Evolutionary conservation across 2,797 vertebrate genomes (phyloP).

Genomic region (Pitangus sulphuratus): DNA sequence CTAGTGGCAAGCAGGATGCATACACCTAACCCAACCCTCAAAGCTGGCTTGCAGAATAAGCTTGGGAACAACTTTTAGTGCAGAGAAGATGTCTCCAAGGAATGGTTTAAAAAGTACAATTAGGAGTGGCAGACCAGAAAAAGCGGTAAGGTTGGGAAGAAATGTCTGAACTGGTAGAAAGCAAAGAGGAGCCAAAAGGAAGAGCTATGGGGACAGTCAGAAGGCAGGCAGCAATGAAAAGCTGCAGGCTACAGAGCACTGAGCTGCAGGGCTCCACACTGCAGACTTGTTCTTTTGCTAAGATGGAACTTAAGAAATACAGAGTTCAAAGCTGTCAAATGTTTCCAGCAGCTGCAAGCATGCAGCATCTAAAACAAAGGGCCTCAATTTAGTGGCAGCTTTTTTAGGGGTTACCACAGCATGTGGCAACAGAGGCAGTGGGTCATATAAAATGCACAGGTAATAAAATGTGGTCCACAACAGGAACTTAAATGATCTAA

Average conservation of each 20-base stretch:
- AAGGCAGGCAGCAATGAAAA: neutral
- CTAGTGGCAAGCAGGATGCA: neutral
- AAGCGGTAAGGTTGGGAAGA: neutral
- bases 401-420: neutral
- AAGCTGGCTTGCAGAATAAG: rapidly evolving
- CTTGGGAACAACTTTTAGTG: neutral
- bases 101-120: neutral
- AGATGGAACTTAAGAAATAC: neutral
- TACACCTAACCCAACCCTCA: neutral
- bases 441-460: neutral
- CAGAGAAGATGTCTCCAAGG: neutral
- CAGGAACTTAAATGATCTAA: neutral
- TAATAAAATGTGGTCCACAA: neutral
- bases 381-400: neutral
- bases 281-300: neutral
- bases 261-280: neutral
- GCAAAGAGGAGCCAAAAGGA: neutral
- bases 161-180: neutral
- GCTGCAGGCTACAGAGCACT: neutral
- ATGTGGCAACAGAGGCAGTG: neutral
- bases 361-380: neutral
- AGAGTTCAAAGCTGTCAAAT: neutral
- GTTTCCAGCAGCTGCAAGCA: neutral
- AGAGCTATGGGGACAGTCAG: neutral
- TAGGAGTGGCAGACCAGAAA: neutral